Evolutionary conservation across 2,888 invertebrate species (phyloP).

Genomic region (Rhagium mordax): DNA sequence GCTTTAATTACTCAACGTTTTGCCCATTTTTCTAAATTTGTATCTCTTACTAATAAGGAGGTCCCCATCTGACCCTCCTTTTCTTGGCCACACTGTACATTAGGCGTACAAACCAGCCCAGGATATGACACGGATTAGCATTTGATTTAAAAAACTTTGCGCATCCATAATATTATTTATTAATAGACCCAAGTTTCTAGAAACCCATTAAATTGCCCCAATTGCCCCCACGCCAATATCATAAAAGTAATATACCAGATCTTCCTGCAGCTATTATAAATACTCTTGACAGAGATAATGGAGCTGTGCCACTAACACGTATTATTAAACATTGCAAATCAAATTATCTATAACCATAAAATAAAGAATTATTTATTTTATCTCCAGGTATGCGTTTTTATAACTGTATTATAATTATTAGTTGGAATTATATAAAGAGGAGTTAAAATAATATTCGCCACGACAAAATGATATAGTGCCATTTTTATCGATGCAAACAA

Average conservation of each 20-base stretch:
- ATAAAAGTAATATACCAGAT: not conserved
- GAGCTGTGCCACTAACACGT: slow-evolving; percentile 27
- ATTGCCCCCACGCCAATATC: not conserved
- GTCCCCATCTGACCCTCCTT: too few relatives aligned
- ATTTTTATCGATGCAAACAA: not conserved
- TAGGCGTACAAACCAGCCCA: too few relatives aligned
- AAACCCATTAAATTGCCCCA: too few relatives aligned
- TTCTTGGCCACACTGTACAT: too few relatives aligned
- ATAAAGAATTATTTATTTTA: slow-evolving; percentile 17
- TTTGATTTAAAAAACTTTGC: too few relatives aligned
- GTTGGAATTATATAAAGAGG: not conserved
- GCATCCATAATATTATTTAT: too few relatives aligned
- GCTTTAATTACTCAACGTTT: too few relatives aligned
- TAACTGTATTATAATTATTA: slow-evolving; percentile 2
- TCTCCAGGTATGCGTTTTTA: not conserved
- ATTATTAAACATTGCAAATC: slow-evolving; percentile 33
- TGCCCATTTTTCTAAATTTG: too few relatives aligned
- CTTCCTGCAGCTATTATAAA: slow-evolving; percentile 27
- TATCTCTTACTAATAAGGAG: too few relatives aligned
- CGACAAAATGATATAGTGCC: not conserved
- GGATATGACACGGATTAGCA: too few relatives aligned
- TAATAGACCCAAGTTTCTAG: too few relatives aligned
- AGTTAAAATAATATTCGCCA: not conserved
- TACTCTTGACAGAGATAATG: slow-evolving; percentile 31
- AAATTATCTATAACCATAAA: slow-evolving; percentile 27